These are phyloP conservation scores for Zaprionus nigranus DNA, from an alignment of 1,140 invertebrate genomes.

Conservation along the genomic window DNA sequence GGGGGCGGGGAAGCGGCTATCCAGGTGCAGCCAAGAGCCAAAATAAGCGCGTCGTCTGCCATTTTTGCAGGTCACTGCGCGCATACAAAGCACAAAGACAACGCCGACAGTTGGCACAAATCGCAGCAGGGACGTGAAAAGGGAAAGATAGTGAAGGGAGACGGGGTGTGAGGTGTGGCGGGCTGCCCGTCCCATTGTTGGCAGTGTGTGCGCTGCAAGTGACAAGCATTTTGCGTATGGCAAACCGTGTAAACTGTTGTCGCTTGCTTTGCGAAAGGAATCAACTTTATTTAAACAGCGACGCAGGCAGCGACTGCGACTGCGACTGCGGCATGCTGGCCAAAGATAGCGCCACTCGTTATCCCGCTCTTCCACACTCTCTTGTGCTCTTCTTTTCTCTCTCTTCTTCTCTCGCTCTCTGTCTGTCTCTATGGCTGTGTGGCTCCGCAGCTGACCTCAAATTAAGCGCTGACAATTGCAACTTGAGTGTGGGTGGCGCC, in stretches of 20 bases:
- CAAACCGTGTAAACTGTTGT: slow-evolving; percentile 76
- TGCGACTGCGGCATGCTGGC: not conserved
- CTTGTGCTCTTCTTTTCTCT: not conserved
- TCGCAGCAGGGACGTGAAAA: slow-evolving; percentile 59
- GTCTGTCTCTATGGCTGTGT: not conserved
- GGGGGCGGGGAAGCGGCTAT: not conserved
- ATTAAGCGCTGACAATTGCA: slow-evolving; percentile 70
- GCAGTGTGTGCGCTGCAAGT: slow-evolving; percentile 67
- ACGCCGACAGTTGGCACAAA: slow-evolving; percentile 77
- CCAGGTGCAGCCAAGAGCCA: slow-evolving; percentile 51
- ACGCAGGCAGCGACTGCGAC: not conserved
- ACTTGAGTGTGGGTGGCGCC: slow-evolving; percentile 58
- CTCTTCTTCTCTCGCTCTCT: not conserved
- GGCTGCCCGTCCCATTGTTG: slow-evolving; percentile 50
- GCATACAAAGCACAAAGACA: slow-evolving; percentile 76
- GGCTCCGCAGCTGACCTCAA: slow-evolving; percentile 57
- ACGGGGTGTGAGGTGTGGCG: not conserved
- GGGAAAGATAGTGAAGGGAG: not conserved
- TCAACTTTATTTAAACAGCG: slow-evolving; percentile 12
- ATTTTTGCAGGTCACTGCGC: slow-evolving; percentile 82
- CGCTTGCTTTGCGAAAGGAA: slow-evolving; percentile 14
- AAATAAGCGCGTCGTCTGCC: slow-evolving; percentile 76
- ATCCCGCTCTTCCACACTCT: not conserved
- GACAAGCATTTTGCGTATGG: slow-evolving; percentile 80
- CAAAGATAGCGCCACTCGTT: not conserved